Base-by-base conservation (phyloP, 1,140 invertebrate genomes). In the Phenacoccus solenopsis region DNA sequence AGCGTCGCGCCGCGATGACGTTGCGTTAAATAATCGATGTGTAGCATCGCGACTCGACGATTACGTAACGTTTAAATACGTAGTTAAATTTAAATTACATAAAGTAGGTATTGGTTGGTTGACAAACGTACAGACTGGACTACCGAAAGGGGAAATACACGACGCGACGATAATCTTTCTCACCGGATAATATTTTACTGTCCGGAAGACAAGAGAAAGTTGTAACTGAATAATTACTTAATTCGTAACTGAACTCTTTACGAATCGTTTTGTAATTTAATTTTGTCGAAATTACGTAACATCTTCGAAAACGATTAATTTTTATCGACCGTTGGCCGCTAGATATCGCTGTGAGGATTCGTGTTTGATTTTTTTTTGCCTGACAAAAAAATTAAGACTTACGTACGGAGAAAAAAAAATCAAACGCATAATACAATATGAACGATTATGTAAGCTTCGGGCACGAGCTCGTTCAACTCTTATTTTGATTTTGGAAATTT, bases 11-110 rank as follows among this genome's bases (percentile, higher is more conserved):
- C n/a, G n/a, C n/a, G n/a, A n/a, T n/a, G n/a, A n/a, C n/a, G n/a
- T n/a, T n/a, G n/a, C n/a, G n/a, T n/a, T n/a, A n/a, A n/a, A n/a
- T n/a, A n/a, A n/a, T n/a, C n/a, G n/a, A n/a, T n/a, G n/a, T n/a
- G n/a, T n/a, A n/a, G n/a, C n/a, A n/a, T n/a, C n/a, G n/a, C 25
- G 21, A 25, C 25, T 25, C 4, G 25, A 64, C 10, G 21, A 27
- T 64, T 64, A 64, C 21, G 21, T 24, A 25, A 64, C 20, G 20
- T 7, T 3, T 64, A 64, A 24, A 24, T 64, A 25, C 10, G 21
- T 64, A 59, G 5, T 9, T 59, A 64, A 64, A 25, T 64, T 24
- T 64, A 64, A 64, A 64, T 64, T 64, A 64, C 59, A 64, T 64
- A 64, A 64, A 64, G 56, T n/a, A n/a, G 7, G 25, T 64, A 64